Evolutionary conservation across 2,797 vertebrate genomes (phyloP).

Genomic region (Pseudochirops cupreus): DNA sequence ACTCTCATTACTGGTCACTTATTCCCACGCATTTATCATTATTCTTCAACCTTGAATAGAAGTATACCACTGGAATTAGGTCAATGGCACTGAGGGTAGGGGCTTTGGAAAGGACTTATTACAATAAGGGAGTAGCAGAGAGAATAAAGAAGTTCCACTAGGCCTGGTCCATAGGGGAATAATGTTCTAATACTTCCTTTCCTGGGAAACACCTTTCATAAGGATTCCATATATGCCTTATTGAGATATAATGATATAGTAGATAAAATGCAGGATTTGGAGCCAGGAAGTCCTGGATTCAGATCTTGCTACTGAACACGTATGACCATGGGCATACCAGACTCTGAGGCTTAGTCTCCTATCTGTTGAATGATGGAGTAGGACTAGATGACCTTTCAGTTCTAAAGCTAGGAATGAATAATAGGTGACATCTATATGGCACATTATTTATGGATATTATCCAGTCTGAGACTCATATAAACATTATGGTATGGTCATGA

Average conservation of each 20-base stretch:
- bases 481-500: background rate
- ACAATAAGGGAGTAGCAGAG: background rate
- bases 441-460: background rate
- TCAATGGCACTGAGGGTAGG: background rate
- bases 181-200: background rate
- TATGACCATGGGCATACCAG: background rate
- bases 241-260: background rate
- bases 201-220: background rate
- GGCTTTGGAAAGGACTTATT: background rate
- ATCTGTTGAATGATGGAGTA: background rate
- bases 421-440: background rate
- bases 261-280: background rate
- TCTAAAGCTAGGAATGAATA: background rate
- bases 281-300: background rate
- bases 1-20: background rate
- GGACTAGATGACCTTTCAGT: background rate
- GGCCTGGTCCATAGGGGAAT: background rate
- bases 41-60: background rate
- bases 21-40: background rate
- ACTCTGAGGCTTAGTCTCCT: background rate
- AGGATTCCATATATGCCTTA: background rate
- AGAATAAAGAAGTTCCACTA: background rate
- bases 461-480: background rate
- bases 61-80: background rate
- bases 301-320: background rate